Evolutionary conservation across 2,113 vertebrate species (phyloP).

Genomic region (Rhodinocichla rosea): DNA sequence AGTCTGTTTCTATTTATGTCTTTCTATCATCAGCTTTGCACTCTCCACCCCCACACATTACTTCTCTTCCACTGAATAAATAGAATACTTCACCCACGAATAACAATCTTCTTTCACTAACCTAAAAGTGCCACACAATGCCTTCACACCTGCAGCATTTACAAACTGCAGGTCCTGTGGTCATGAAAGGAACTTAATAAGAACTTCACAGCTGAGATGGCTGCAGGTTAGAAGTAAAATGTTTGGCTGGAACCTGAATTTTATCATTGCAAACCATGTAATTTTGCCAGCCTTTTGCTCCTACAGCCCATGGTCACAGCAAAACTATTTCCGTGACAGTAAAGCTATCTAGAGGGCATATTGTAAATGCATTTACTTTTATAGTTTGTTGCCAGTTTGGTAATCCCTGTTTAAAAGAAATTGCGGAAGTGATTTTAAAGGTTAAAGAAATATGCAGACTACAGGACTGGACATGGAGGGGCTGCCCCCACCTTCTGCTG

Average conservation of each 20-base stretch:
- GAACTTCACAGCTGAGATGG: conserved; percentile 65
- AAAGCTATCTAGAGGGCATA: conserved; percentile 60
- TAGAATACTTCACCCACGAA: conserved; percentile 73
- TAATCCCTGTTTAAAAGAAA: conserved; percentile 65
- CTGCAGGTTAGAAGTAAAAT: conserved; percentile 62
- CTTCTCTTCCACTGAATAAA: conserved; percentile 61
- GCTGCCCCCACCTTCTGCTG: neutral
- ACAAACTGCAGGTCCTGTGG: conserved; percentile 47
- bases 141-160: conserved; percentile 73
- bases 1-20: conserved; percentile 59
- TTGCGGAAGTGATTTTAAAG: conserved; percentile 61
- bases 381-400: conserved; percentile 48
- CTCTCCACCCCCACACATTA: neutral
- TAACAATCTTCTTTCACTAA: conserved; percentile 70
- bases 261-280: conserved; percentile 17
- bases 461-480: conserved; percentile 3
- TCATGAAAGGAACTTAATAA: conserved; percentile 71
- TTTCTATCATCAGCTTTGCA: conserved; percentile 26
- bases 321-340: conserved; percentile 65
- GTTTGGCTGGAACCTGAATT: conserved; percentile 53
- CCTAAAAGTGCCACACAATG: conserved; percentile 44
- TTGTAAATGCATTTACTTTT: conserved; percentile 71
- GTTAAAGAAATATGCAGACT: conserved; percentile 64
- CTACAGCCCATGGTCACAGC: neutral
- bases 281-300: conserved; percentile 49